These are phyloP conservation scores for Montifringilla adamsi DNA, from an alignment of 2,113 vertebrate species.

Conservation along the genomic window DNA sequence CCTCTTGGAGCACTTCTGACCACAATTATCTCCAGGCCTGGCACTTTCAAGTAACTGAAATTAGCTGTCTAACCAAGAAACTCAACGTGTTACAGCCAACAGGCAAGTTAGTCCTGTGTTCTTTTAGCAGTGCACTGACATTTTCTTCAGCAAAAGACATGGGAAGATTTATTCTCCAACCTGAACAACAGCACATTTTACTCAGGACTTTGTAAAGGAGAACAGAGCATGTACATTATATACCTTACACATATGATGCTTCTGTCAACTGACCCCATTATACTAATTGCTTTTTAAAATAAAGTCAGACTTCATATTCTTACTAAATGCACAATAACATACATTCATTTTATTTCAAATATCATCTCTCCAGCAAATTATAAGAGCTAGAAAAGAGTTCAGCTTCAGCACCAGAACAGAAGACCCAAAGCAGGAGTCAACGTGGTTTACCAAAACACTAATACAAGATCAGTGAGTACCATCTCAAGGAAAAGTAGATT, in stretches of 20 bases:
- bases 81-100: background rate
- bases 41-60: background rate
- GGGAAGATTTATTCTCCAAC: background rate
- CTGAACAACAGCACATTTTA: background rate
- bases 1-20: background rate
- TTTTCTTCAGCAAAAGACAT: background rate
- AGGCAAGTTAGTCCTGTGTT: background rate
- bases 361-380: background rate
- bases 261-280: background rate
- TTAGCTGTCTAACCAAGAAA: background rate
- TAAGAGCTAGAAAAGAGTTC: background rate
- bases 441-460: background rate
- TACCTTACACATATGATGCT: background rate
- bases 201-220: background rate
- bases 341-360: background rate
- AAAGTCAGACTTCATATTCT: background rate
- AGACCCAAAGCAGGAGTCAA: background rate
- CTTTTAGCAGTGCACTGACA: background rate
- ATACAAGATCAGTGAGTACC: background rate
- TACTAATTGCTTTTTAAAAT: background rate
- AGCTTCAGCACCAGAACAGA: background rate
- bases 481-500: background rate
- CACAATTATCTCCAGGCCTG: background rate
- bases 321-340: background rate
- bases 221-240: background rate